phyloP scores from a whole-genome alignment of 2,797 vertebrate species.

The Sebastes oblongus region DNA sequence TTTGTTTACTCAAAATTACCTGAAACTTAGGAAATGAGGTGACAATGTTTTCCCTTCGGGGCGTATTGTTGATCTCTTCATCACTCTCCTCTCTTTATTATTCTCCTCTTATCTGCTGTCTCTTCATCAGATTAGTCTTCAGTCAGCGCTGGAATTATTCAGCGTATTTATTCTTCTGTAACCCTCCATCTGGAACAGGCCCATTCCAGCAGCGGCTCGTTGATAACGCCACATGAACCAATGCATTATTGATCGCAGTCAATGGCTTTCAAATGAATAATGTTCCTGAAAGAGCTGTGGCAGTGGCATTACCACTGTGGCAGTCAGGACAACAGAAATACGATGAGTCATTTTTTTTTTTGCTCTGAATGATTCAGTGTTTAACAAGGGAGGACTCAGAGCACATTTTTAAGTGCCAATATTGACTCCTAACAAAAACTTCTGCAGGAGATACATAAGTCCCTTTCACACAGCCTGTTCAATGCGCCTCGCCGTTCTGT shows the following conservation, averaged over 20 bases:
- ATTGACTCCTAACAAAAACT: neutral
- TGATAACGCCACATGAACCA: constrained; percentile 8
- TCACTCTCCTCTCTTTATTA: constrained; percentile 16
- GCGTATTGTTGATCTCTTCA: constrained; percentile 26
- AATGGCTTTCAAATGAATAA: constrained; percentile 59
- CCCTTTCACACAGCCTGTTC: neutral
- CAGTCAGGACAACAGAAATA: constrained; percentile 10
- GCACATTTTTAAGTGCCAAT: constrained; percentile 10
- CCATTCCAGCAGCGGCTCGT: neutral
- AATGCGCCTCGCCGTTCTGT: neutral
- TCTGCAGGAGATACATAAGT: neutral
- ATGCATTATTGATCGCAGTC: constrained; percentile 67
- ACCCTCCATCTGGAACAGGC: constrained; percentile 13
- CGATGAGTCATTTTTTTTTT: constrained; percentile 30
- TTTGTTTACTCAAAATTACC: constrained; percentile 58
- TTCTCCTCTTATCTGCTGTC: constrained; percentile 4
- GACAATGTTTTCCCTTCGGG: constrained; percentile 29
- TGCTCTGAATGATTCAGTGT: constrained; percentile 46
- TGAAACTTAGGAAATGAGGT: constrained; percentile 38
- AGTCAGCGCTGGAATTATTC: constrained; percentile 49
- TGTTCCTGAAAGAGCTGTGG: constrained; percentile 47
- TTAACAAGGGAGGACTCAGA: constrained; percentile 31
- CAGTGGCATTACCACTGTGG: neutral
- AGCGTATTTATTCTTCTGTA: constrained; percentile 20
- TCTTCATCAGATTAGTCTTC: constrained; percentile 31